phyloP scores from a whole-genome alignment of 2,797 vertebrate genomes.

The Pangasius djambal region DNA sequence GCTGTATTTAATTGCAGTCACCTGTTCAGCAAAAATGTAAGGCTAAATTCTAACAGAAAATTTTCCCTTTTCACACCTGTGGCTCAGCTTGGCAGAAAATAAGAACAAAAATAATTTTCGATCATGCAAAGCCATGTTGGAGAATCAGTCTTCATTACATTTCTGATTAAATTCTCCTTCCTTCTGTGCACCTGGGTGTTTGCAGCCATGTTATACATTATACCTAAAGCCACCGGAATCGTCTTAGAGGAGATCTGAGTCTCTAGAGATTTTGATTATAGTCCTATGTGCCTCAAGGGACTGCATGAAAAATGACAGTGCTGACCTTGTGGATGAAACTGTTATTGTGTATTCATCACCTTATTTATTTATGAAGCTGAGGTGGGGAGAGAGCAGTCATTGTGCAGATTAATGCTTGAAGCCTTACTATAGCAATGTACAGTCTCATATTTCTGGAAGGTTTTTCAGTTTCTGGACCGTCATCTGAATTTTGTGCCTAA shows the following conservation, averaged over 20 bases:
- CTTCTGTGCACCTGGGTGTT: neutral
- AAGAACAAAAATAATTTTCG: slow-evolving; percentile 1
- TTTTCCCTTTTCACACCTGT: slow-evolving; percentile 42
- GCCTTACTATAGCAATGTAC: neutral
- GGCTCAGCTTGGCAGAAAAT: slow-evolving; percentile 16
- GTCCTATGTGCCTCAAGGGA: slow-evolving; percentile 21
- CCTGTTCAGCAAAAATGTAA: slow-evolving; percentile 42
- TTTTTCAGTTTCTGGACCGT: neutral
- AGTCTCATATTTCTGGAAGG: neutral
- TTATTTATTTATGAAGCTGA: slow-evolving; percentile 14
- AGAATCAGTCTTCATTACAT: slow-evolving; percentile 9
- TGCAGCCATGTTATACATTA: neutral
- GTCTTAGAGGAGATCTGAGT: slow-evolving; percentile 14
- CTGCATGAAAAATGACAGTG: slow-evolving; percentile 30
- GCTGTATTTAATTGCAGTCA: slow-evolving; percentile 58
- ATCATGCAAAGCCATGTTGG: neutral
- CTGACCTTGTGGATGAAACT: slow-evolving; percentile 21
- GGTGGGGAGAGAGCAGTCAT: neutral
- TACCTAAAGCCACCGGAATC: slow-evolving; percentile 15
- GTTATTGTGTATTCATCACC: slow-evolving; percentile 52
- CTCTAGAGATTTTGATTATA: slow-evolving; percentile 17
- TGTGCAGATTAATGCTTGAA: slow-evolving; percentile 5
- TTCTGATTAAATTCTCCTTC: neutral
- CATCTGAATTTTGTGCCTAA: neutral
- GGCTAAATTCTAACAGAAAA: neutral